phyloP scores from a whole-genome alignment of 1,140 invertebrate genomes.

The Stegodyphus mimosarum region DNA sequence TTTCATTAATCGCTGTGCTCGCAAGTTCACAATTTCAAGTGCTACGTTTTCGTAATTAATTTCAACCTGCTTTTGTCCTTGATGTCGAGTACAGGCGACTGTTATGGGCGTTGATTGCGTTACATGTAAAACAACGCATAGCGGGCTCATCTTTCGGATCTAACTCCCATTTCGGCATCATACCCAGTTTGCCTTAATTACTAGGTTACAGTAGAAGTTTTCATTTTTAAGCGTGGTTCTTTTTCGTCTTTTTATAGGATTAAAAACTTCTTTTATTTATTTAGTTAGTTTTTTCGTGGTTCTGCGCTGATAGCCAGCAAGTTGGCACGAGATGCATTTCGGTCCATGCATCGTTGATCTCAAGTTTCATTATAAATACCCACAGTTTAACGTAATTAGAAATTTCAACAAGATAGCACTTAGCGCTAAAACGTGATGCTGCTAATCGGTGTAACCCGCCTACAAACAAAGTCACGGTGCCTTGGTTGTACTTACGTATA shows the following conservation, averaged over 20 bases:
- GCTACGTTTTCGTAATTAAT: conserved; percentile 45
- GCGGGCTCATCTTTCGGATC: background rate
- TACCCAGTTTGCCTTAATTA: background rate
- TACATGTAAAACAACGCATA: background rate
- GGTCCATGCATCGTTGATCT: conserved; percentile 2
- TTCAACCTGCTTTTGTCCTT: conserved; percentile 38
- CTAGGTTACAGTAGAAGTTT: background rate
- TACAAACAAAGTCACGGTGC: conserved; percentile 29
- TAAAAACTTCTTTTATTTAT: too few species aligned
- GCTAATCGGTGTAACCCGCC: background rate
- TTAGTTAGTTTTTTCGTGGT: too few species aligned
- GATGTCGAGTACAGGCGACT: conserved; percentile 30
- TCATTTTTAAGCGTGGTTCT: background rate
- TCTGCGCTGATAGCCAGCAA: too few species aligned
- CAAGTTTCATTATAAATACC: conserved; percentile 13
- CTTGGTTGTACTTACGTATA: background rate
- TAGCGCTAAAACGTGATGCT: background rate
- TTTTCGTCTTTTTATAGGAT: background rate
- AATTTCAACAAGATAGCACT: conserved; percentile 18
- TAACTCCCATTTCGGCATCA: background rate
- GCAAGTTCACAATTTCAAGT: conserved; percentile 2
- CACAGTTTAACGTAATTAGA: conserved; percentile 16
- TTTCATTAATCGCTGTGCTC: conserved; percentile 32
- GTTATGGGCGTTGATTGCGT: conserved; percentile 36
- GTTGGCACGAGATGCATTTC: background rate